Conservation (phyloP, 2,888 invertebrate genomes). For the Xanthorhoe designata region DNA sequence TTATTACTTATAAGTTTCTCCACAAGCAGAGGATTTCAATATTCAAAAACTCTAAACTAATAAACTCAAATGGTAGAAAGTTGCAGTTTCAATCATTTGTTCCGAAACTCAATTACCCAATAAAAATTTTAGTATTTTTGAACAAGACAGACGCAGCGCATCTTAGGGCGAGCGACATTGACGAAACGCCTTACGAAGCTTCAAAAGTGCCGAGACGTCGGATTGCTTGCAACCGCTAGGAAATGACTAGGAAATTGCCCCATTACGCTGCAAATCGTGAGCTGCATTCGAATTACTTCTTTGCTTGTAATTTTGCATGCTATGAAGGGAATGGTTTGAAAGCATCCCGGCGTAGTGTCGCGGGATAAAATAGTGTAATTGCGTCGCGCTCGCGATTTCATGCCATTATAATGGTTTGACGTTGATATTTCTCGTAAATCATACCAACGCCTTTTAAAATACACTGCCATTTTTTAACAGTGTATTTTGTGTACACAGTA, state of each 20-base stretch:
- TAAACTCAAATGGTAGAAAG: not conserved
- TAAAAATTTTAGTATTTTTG: conserved; percentile 1
- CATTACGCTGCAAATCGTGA: conserved; percentile 81
- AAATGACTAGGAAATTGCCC: conserved; percentile 83
- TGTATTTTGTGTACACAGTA: not conserved
- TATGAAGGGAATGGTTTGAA: conserved; percentile 60
- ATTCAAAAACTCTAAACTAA: too few species aligned
- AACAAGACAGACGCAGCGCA: conserved; percentile 34
- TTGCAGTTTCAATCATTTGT: not conserved
- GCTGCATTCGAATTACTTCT: conserved; percentile 81
- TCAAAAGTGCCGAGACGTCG: conserved; percentile 74
- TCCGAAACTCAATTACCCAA: not conserved
- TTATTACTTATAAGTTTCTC: not conserved
- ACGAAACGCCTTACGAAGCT: conserved; percentile 53
- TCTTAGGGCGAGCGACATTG: conserved; percentile 50
- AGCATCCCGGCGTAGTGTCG: conserved; percentile 57
- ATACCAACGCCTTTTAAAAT: conserved; percentile 5
- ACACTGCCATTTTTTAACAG: not conserved
- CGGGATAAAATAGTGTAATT: conserved; percentile 44
- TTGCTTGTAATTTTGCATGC: conserved; percentile 76
- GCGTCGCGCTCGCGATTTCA: conserved; percentile 42
- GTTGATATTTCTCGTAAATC: conserved; percentile 17
- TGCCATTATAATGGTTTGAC: conserved; percentile 40
- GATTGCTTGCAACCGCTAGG: conserved; percentile 75
- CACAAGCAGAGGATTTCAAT: not conserved